phyloP scores from a whole-genome alignment of 2,888 invertebrate species.

The Priapulus caudatus region DNA sequence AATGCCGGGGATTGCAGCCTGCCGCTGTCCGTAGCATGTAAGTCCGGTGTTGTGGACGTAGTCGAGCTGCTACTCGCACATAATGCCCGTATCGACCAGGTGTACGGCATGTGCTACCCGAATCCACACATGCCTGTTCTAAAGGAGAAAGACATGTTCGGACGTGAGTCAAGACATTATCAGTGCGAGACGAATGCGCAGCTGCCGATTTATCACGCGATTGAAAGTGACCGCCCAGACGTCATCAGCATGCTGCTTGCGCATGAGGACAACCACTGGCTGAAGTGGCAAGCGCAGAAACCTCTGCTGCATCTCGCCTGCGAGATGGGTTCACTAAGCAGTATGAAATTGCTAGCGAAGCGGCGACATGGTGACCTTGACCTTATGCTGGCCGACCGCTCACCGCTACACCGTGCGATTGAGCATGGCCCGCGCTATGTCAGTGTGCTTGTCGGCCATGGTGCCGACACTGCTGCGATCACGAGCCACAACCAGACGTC shows the following conservation, averaged over 20 bases:
- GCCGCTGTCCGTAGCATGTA: constrained; percentile 59
- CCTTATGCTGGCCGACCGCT: constrained; percentile 59
- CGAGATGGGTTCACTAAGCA: constrained; percentile 57
- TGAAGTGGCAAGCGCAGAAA: constrained; percentile 42
- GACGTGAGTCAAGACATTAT: neutral
- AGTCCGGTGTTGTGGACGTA: constrained; percentile 55
- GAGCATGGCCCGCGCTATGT: constrained; percentile 57
- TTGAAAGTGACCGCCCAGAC: constrained; percentile 56
- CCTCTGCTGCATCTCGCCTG: constrained; percentile 56
- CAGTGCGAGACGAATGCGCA: constrained; percentile 59
- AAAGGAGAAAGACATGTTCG: neutral
- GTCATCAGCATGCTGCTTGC: constrained; percentile 53
- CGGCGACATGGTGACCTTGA: constrained; percentile 51
- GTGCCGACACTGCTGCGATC: constrained; percentile 56
- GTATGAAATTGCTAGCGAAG: constrained; percentile 53
- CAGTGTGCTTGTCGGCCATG: constrained; percentile 43
- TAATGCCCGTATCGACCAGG: constrained; percentile 57
- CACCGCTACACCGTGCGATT: constrained; percentile 61
- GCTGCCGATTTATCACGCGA: constrained; percentile 56
- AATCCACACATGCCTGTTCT: constrained; percentile 49
- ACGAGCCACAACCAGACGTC: constrained; percentile 58
- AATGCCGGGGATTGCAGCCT: constrained; percentile 60
- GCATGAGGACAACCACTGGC: constrained; percentile 57
- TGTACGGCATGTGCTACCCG: constrained; percentile 62
- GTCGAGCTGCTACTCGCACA: constrained; percentile 54